phyloP scores from a whole-genome alignment of 2,888 invertebrate species.

The Trissoscelio sp. region DNA sequence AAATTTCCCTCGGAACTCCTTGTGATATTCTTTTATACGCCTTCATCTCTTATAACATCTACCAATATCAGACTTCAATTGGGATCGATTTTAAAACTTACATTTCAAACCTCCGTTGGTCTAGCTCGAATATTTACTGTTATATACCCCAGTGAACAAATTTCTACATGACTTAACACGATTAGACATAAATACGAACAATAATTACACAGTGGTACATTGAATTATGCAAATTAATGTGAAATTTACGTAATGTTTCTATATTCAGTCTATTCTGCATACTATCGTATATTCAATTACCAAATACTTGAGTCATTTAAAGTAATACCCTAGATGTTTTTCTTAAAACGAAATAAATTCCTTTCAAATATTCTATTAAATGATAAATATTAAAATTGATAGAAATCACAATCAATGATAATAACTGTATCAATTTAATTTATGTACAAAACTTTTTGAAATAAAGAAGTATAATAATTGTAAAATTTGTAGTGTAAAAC shows the following conservation, averaged over 20 bases:
- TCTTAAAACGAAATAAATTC: too few species aligned
- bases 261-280: neutral
- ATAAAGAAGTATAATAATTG: too few species aligned
- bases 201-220: conserved; percentile 11
- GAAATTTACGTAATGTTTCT: neutral
- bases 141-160: conserved; percentile 18
- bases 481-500: too few species aligned
- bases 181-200: conserved; percentile 29
- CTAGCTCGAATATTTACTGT: conserved; percentile 35
- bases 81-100: conserved; percentile 47
- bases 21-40: conserved; percentile 41
- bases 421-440: too few species aligned
- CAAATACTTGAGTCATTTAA: too few species aligned
- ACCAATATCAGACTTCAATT: conserved; percentile 50
- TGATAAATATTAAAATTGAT: too few species aligned
- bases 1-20: conserved; percentile 32
- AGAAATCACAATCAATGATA: too few species aligned
- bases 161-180: conserved; percentile 36
- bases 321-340: too few species aligned
- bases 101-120: conserved; percentile 12
- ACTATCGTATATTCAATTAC: too few species aligned
- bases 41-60: conserved; percentile 46
- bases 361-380: too few species aligned
- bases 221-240: conserved; percentile 25
- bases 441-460: too few species aligned